Conservation (phyloP, 1,140 invertebrate genomes). For the Pseudachorutes palmiensis region DNA sequence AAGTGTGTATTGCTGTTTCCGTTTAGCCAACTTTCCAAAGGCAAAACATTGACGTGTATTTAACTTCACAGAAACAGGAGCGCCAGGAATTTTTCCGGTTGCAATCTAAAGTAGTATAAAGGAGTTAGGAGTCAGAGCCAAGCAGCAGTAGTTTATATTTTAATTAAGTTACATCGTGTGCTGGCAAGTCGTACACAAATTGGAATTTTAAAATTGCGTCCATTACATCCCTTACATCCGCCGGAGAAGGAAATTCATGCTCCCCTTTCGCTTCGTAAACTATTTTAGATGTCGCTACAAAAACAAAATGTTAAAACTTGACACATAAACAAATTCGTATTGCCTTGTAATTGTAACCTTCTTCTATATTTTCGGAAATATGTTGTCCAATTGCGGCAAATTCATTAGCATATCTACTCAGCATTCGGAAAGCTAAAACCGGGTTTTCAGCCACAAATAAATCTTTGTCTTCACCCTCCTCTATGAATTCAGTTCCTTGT, state of each 20-base stretch:
- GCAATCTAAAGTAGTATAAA: constrained; percentile 14
- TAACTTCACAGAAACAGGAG: constrained; percentile 6
- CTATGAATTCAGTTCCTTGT: neutral
- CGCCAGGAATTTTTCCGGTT: constrained; percentile 15
- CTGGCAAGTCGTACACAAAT: constrained; percentile 24
- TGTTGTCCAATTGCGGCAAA: constrained; percentile 5
- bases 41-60: constrained; percentile 11
- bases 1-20: constrained; percentile 20
- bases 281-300: neutral
- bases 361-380: constrained; percentile 7
- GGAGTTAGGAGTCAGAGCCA: too few relatives aligned
- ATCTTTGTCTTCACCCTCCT: neutral
- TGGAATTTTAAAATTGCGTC: constrained; percentile 24
- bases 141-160: too few relatives aligned
- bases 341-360: neutral
- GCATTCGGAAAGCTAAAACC: constrained; percentile 16
- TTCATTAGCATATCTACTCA: constrained; percentile 18
- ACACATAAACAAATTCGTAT: neutral
- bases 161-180: constrained; percentile 8
- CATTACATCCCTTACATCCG: constrained; percentile 14
- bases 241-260: neutral
- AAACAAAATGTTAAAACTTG: neutral
- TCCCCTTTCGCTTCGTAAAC: neutral
- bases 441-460: neutral
- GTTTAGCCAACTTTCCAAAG: constrained; percentile 19